Evolutionary conservation across 2,797 vertebrate genomes (phyloP), one percentile per base, ranked within the genome.

Genomic region (Bovichtus variegatus): DNA sequence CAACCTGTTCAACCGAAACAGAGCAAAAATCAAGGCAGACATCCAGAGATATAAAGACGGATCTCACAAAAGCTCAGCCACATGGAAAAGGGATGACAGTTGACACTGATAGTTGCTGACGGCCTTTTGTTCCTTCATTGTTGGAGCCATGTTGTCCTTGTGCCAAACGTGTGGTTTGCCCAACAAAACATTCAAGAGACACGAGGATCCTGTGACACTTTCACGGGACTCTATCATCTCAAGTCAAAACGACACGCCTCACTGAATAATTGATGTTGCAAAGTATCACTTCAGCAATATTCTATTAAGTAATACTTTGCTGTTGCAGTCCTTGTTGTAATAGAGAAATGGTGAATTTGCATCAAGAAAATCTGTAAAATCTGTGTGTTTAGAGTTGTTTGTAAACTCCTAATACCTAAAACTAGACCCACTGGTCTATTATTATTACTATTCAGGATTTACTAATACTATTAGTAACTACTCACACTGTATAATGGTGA

Each of bases 151-250:
- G 46, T 51, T 81, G 81, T 80, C 29, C 21, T 43, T 50, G 69
- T 81, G 73, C 77, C 74, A 82, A 87, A 80, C 38, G 31, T 76
- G 82, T 2, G 44, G 80, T 87, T 87, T 83, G 25, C 62, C 73
- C 62, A 74, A 53, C 47, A 62, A 82, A 80, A 80, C 65, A 72
- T 62, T 71, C 18, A 76, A 11, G 63, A 53, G 58, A 65, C 67
- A 65, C 43, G 23, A 53, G 54, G 75, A 81, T 87, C 38, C 50
- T 67, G 65, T 88, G 82, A 81, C 84, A 78, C 65, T 62, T 60
- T 78, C 66, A 89, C 61, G 65, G 75, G 68, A 74, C 19, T 55
- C 51, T 34, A 54, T 54, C 71, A 82, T 83, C 72, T 86, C 86
- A 71, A 87, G 78, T 81, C 71, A 74, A 78, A 87, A 84, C 62